Evolutionary conservation across 2,797 vertebrate genomes (phyloP).

Genomic region (Diplodus sargus): DNA sequence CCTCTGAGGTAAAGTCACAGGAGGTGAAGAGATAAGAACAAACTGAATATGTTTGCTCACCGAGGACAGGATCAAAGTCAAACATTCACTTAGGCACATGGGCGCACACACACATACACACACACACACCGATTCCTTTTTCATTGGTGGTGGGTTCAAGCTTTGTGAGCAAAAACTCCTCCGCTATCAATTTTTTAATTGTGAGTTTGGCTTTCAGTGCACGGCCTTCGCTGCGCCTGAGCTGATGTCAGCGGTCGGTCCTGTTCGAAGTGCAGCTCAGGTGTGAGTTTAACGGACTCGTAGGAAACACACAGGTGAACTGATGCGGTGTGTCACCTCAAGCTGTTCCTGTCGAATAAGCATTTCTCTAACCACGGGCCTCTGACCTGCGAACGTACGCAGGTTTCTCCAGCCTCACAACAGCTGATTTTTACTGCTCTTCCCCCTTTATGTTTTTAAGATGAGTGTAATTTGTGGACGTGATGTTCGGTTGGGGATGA

Average conservation of each 20-base stretch:
- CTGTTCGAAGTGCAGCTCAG: conserved; percentile 30
- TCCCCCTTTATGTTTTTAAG: neutral
- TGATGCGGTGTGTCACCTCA: neutral
- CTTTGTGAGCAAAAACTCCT: neutral
- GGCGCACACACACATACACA: conserved; percentile 17
- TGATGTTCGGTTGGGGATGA: neutral
- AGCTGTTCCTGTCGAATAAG: conserved; percentile 15
- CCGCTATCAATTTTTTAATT: neutral
- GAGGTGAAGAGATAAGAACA: conserved; percentile 56
- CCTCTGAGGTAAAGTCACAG: conserved; percentile 25
- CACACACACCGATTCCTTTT: conserved; percentile 2
- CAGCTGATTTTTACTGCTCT: conserved; percentile 1
- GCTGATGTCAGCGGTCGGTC: conserved; percentile 18
- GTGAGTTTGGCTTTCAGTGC: neutral
- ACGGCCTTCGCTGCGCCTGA: neutral
- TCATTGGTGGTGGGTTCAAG: neutral
- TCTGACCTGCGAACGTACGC: neutral
- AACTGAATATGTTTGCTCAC: conserved; percentile 62
- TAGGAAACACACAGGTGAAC: conserved; percentile 13
- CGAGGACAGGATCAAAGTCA: conserved; percentile 72
- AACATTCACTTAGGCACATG: conserved; percentile 55
- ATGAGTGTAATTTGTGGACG: neutral
- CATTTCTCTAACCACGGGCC: neutral
- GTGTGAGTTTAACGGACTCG: conserved; percentile 15
- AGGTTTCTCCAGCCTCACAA: conserved; percentile 11